phyloP scores from a whole-genome alignment of 2,797 vertebrate species.

The Hipposideros larvatus region DNA sequence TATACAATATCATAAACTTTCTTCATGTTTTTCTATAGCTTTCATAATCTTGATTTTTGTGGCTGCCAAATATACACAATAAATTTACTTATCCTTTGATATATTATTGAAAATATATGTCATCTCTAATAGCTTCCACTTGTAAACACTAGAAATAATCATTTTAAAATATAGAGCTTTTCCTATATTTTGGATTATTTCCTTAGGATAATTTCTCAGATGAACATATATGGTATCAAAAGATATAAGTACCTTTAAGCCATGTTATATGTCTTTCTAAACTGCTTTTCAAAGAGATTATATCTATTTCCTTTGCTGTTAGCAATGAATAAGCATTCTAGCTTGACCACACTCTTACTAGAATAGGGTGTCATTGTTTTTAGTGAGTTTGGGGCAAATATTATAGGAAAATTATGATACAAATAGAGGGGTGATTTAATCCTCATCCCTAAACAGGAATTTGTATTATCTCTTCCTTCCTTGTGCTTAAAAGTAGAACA shows the following conservation, averaged over 20 bases:
- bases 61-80: not conserved
- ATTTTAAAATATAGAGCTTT: not conserved
- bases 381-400: not conserved
- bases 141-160: conserved; percentile 19
- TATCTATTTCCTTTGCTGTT: conserved; percentile 57
- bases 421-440: not conserved
- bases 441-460: not conserved
- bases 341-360: conserved; percentile 3
- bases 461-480: conserved; percentile 24
- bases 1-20: not conserved
- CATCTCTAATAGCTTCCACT: not conserved
- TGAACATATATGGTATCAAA: conserved; percentile 18
- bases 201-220: conserved; percentile 55
- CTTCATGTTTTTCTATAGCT: not conserved
- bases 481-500: not conserved
- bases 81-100: not conserved
- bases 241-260: conserved; percentile 4
- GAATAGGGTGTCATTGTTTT: not conserved
- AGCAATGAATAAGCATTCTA: conserved; percentile 24
- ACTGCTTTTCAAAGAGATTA: conserved; percentile 37
- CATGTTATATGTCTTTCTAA: conserved; percentile 27
- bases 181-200: conserved; percentile 10
- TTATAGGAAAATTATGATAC: not conserved
- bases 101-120: not conserved
- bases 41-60: not conserved